Evolutionary conservation across 2,113 vertebrate species (phyloP), one percentile per base, ranked within the genome.

Genomic region (Percopsis transmontana): DNA sequence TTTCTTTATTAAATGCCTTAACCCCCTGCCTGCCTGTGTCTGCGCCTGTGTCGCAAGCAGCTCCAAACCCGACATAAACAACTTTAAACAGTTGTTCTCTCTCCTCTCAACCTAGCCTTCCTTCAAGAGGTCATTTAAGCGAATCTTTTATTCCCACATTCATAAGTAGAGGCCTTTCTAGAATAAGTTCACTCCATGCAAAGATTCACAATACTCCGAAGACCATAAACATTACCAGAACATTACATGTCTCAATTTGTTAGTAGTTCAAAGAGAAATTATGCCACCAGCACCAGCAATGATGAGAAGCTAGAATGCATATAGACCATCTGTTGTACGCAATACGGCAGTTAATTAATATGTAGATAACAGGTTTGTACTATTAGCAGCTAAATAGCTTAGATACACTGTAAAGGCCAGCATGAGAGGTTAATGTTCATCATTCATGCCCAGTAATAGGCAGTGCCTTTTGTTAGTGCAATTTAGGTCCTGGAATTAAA

Each of bases 381-480:
- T 68, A 72, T 84, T 81, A 74, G 45, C 57, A 71, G 62, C 62
- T 62, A 80, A 77, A 81, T 80, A 76, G 58, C 67, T 79, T 59
- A 44, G 70, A 68, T 66, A 56, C 70, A 60, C 51, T 82, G 63
- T 70, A 64, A 84, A 66, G 48, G 54, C 48, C 1, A 48, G 74
- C 69, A 45, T 56, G 67, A 79, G 69, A 83, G 69, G 78, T 82
- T 79, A 85, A 87, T 65, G 63, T 23, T 72, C 57, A 76, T 78
- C 62, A 72, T 75, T 81, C 63, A 82, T 82, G 81, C 63, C 42
- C 38, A 53, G 44, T 55, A 70, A 83, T 62, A 75, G 53, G 63
- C 48, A 69, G 38, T 56, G 19, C 38, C 54, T 67, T 66, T 73
- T 81, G 79, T 61, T 23, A 27, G 52, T 48, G 23, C 68, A 84